Conservation (phyloP, 2,113 vertebrate species). For the Polypterus bichir region DNA sequence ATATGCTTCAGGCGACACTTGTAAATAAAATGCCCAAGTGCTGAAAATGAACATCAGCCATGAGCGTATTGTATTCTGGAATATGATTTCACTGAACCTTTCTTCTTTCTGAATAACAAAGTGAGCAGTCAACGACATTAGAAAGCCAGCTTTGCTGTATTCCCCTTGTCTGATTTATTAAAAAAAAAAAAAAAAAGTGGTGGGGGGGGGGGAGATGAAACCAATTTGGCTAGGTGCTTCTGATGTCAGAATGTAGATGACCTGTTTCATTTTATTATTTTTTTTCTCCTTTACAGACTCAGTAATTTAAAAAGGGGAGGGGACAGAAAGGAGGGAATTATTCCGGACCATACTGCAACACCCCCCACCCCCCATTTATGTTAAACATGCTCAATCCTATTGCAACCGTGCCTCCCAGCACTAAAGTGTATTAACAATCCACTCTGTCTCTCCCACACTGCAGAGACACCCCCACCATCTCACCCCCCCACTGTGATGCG, state of each 20-base stretch:
- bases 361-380: slow-evolving; percentile 45
- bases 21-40: no score
- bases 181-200: slow-evolving; percentile 31
- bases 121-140: no score
- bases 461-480: slow-evolving; percentile 36
- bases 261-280: slow-evolving; percentile 38
- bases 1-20: no score
- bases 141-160: slow-evolving; percentile 13
- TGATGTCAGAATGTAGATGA: slow-evolving; percentile 54
- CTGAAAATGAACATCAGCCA: no score
- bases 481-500: slow-evolving; percentile 34
- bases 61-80: no score
- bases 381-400: slow-evolving; percentile 69
- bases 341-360: slow-evolving; percentile 45
- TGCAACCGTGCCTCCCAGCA: slow-evolving; percentile 56
- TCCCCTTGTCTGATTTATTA: slow-evolving; percentile 21
- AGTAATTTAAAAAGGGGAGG: slow-evolving; percentile 56
- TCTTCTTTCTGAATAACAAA: no score
- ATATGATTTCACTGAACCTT: no score
- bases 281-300: slow-evolving; percentile 31
- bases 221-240: slow-evolving; percentile 27
- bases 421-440: slow-evolving; percentile 33
- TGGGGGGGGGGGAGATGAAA: slow-evolving; percentile 23
- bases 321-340: slow-evolving; percentile 52
- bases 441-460: slow-evolving; percentile 20